Percentiles rank a stretch among this genome's conserved stretches.
These are phyloP conservation scores for Phengaris alcon DNA, from an alignment of 2,888 invertebrate genomes.

Conservation along the genomic window DNA sequence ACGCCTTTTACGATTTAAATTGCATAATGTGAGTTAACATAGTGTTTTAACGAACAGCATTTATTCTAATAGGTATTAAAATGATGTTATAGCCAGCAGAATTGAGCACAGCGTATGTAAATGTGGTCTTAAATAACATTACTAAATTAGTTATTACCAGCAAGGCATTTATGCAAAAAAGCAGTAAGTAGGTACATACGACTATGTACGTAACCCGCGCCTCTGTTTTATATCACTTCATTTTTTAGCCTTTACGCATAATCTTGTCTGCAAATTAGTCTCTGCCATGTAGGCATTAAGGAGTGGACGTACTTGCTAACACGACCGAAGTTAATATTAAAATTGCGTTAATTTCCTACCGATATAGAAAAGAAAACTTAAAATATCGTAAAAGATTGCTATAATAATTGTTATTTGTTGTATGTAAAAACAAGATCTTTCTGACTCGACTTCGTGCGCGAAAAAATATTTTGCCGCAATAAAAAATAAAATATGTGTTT, in stretches of 20 bases:
- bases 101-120: slow-evolving; percentile 35
- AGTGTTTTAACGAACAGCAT: slow-evolving; percentile 11
- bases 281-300: slow-evolving; percentile 22
- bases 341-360: background rate
- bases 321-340: background rate
- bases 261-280: slow-evolving; percentile 32
- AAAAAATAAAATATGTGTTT: too few species aligned
- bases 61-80: slow-evolving; percentile 14
- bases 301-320: slow-evolving; percentile 20
- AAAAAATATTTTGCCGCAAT: too few species aligned
- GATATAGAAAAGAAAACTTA: too few species aligned
- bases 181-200: slow-evolving; percentile 35
- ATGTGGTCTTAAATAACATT: slow-evolving; percentile 37
- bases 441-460: too few species aligned
- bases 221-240: slow-evolving; percentile 33
- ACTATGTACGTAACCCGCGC: slow-evolving; percentile 40
- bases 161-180: slow-evolving; percentile 40
- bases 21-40: background rate
- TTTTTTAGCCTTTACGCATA: slow-evolving; percentile 38
- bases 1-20: slow-evolving; percentile 2
- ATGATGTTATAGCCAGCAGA: slow-evolving; percentile 28
- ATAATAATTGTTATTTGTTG: too few species aligned
- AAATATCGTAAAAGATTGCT: background rate
- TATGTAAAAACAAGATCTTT: too few species aligned
- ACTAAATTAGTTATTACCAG: slow-evolving; percentile 39